These are phyloP conservation scores for Bubalus kerabau DNA, from an alignment of 2,113 vertebrate genomes.

Conservation along the genomic window DNA sequence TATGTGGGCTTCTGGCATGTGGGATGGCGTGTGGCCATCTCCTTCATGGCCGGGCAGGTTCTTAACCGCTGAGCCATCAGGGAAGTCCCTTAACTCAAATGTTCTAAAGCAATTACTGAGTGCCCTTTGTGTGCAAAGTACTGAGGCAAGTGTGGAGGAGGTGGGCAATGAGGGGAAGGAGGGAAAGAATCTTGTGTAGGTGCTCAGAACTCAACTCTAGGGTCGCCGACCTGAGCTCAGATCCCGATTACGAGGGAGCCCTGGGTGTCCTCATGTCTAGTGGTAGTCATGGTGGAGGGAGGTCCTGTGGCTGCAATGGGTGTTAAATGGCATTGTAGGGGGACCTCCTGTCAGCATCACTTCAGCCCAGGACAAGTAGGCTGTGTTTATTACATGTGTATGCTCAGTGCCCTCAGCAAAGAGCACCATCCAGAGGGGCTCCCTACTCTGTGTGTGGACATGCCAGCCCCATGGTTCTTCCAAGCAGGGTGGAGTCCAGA, in stretches of 20 bases:
- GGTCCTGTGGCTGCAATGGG: too few relatives aligned
- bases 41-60: not conserved
- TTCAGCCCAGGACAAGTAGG: not conserved
- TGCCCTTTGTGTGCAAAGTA: not conserved
- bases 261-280: not conserved
- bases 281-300: not conserved
- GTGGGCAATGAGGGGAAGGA: not conserved
- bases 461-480: not conserved
- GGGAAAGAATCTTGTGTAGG: not conserved
- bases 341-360: rapidly evolving
- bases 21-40: not conserved
- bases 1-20: not conserved
- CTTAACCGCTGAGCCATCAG: not conserved
- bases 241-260: not conserved
- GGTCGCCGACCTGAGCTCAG: not conserved
- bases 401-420: not conserved
- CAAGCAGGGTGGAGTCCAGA: not conserved
- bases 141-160: not conserved
- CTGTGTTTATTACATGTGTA: rapidly evolving
- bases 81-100: not conserved
- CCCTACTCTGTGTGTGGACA: rapidly evolving
- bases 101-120: not conserved
- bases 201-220: not conserved
- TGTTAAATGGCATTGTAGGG: rapidly evolving
- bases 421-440: not conserved